Base-by-base conservation (phyloP, 2,113 vertebrate species). In the Pantherophis guttatus region DNA sequence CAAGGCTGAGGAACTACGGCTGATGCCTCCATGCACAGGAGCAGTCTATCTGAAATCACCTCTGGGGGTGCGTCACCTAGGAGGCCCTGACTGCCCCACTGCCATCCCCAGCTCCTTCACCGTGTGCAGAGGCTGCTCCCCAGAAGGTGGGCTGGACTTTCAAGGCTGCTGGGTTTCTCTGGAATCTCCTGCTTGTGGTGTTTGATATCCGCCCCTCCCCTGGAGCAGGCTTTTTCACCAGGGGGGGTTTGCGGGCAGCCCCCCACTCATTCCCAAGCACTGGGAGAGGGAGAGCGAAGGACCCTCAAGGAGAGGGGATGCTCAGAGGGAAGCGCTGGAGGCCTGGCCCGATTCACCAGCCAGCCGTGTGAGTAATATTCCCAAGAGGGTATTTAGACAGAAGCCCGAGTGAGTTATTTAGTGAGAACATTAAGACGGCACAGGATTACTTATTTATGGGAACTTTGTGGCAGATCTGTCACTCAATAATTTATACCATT, bases 381-480 rank as follows among this genome's bases (percentile, higher is more conserved):
- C 96, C 96, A 48, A 59, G 96, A 96, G 95, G 94, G 92, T 53
- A 2, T 96, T 96, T 96, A 94, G 52, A 92, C 0, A 29, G 93
- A 94, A 95, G 96, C 94, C 91, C 1, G 94, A 93, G 95, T 94
- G 96, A 97, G 96, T 96, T 96, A 97, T 97, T 97, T 95, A 97
- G 94, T 95, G 96, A 96, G 94, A 94, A 94, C 96, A 94, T 96
- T 96, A 96, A 96, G 97, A 93, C 55, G 1, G 94, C 94, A 85
- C 94, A 90, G 4, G 96, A 96, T 97, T 92, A 97, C 93, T 97
- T 97, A 97, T 97, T 97, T 97, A 97, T 95, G 96, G 95, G 96
- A 93, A 94, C 88, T 96, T 96, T 96, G 93, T 96, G 96, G 96
- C 97, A 96, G 96, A 97, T 97, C 96, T 94, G 95, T 33, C 91